Evolutionary conservation across 2,888 invertebrate genomes (phyloP).

Genomic region (Noctua janthe): DNA sequence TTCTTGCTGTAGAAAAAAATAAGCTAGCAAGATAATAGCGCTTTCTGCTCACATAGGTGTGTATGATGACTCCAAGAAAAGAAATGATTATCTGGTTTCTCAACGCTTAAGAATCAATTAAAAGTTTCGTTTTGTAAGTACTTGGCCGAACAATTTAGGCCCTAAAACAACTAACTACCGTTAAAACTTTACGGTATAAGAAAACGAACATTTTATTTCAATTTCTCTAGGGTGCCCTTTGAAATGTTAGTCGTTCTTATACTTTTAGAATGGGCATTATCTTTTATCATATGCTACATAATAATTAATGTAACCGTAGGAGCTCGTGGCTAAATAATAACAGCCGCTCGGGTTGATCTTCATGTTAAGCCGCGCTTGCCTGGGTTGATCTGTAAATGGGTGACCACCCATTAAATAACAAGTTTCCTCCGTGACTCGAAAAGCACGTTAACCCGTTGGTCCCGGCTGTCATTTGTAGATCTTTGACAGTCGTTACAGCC

Average conservation of each 20-base stretch:
- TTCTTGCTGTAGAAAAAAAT: background rate
- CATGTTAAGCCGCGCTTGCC: background rate
- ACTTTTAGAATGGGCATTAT: background rate
- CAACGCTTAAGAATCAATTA: background rate
- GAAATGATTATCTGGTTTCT: background rate
- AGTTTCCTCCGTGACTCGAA: too few species aligned
- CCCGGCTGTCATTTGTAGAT: too few species aligned
- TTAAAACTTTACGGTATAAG: constrained; percentile 42
- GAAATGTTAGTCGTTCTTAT: background rate
- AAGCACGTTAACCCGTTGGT: too few species aligned
- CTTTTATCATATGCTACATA: background rate
- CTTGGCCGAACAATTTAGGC: constrained; percentile 15
- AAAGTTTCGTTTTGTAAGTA: constrained; percentile 9
- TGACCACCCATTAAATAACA: background rate
- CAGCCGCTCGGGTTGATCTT: background rate
- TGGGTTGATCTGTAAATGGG: background rate
- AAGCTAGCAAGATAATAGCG: background rate
- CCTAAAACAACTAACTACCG: constrained; percentile 45
- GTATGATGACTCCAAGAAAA: background rate
- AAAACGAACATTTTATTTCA: constrained; percentile 42
- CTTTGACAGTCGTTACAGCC: too few species aligned
- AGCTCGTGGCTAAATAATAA: background rate
- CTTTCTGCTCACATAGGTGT: too few species aligned
- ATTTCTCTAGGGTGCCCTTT: constrained; percentile 44
- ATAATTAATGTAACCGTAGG: background rate